phyloP scores from a whole-genome alignment of 1,140 invertebrate species.

The Oedothorax gibbosus region DNA sequence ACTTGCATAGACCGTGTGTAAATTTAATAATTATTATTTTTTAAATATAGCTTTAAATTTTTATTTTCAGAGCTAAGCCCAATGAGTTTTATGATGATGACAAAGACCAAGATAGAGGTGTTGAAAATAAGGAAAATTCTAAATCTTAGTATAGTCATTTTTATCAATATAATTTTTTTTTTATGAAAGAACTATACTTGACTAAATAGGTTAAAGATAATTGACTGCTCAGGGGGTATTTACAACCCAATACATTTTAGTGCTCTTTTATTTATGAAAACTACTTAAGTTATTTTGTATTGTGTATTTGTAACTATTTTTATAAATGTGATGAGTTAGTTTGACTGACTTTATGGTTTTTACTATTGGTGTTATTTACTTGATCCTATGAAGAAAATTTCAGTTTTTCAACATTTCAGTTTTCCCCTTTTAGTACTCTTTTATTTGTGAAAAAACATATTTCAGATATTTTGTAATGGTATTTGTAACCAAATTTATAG shows the following conservation, averaged over 20 bases:
- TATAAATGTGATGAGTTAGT: neutral
- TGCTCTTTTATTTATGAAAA: slow-evolving; percentile 8
- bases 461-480: too few species aligned
- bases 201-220: neutral
- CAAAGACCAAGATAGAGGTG: slow-evolving; percentile 72
- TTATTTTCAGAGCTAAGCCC: slow-evolving; percentile 77
- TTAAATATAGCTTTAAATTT: neutral
- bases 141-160: neutral
- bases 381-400: too few species aligned
- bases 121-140: slow-evolving; percentile 50
- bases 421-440: too few species aligned
- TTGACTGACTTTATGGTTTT: too few species aligned
- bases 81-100: slow-evolving; percentile 96
- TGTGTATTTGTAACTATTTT: neutral
- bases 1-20: neutral
- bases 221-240: neutral
- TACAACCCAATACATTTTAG: neutral
- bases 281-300: slow-evolving; percentile 12
- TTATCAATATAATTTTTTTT: neutral
- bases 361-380: too few species aligned
- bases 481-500: too few species aligned
- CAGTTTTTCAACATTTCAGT: too few species aligned
- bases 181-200: neutral
- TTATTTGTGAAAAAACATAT: too few species aligned
- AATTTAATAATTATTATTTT: neutral